phyloP scores from a whole-genome alignment of 1,140 invertebrate species.

The Nymphalis io region DNA sequence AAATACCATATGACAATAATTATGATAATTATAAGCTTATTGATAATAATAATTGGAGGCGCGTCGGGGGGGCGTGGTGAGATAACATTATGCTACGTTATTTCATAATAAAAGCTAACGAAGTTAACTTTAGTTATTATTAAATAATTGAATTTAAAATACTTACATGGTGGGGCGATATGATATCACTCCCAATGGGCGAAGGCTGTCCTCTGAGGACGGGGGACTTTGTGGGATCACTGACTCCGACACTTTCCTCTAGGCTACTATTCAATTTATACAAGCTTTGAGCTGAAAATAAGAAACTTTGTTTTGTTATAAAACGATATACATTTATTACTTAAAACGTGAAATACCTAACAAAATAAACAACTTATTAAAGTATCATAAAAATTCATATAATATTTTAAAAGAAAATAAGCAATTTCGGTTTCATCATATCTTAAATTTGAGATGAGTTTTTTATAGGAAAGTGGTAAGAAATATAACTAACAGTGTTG shows the following conservation, averaged over 20 bases:
- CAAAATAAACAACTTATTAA: no score
- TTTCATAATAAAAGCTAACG: no score
- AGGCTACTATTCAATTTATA: slow-evolving; percentile 68
- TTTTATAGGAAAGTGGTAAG: no score
- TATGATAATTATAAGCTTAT: no score
- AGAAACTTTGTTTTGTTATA: background rate
- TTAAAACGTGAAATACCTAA: no score
- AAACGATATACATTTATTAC: no score
- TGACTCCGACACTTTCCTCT: slow-evolving; percentile 49
- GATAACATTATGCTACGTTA: slow-evolving; percentile 8
- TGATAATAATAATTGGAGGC: no score
- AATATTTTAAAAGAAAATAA: no score
- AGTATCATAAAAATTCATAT: no score
- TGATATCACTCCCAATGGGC: slow-evolving; percentile 67
- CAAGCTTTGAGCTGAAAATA: slow-evolving; percentile 70
- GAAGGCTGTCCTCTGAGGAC: slow-evolving; percentile 60
- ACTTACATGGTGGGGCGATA: slow-evolving; percentile 71
- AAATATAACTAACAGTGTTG: slow-evolving; percentile 61
- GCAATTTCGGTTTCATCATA: no score
- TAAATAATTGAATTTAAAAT: background rate
- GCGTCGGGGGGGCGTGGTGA: slow-evolving; percentile 25
- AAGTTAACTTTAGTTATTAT: background rate
- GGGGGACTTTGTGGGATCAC: slow-evolving; percentile 61
- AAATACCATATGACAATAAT: background rate
- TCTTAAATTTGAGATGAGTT: no score